phyloP scores from a whole-genome alignment of 2,797 vertebrate species.

The Halcyon chelicuti region DNA sequence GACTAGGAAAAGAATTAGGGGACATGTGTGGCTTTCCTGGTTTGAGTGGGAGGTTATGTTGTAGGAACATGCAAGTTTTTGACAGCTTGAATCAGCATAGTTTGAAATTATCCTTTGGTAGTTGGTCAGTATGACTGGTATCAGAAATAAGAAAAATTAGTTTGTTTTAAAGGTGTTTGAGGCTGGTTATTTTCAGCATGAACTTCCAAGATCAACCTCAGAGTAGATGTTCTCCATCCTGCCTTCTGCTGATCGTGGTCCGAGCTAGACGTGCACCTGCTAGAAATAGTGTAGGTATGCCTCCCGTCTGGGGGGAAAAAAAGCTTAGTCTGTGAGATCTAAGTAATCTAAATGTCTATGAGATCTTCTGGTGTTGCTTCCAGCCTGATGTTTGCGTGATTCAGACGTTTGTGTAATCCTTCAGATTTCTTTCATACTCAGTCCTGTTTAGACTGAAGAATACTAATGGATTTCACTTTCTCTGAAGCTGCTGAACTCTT shows the following conservation, averaged over 20 bases:
- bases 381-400: not conserved
- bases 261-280: not conserved
- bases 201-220: not conserved
- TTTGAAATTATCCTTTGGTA: not conserved
- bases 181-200: not conserved
- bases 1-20: not conserved
- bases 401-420: not conserved
- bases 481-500: not conserved
- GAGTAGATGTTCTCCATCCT: not conserved
- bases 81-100: not conserved
- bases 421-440: not conserved
- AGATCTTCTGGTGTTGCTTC: not conserved
- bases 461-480: not conserved
- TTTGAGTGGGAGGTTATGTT: not conserved
- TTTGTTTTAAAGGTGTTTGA: not conserved
- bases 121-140: not conserved
- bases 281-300: not conserved
- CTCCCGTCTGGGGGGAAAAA: not conserved
- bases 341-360: not conserved
- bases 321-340: not conserved
- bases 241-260: not conserved
- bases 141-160: not conserved
- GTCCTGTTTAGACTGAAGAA: not conserved
- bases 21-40: not conserved
- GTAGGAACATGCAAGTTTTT: not conserved